Conservation (phyloP, 2,113 vertebrate genomes). For the Riparia riparia region DNA sequence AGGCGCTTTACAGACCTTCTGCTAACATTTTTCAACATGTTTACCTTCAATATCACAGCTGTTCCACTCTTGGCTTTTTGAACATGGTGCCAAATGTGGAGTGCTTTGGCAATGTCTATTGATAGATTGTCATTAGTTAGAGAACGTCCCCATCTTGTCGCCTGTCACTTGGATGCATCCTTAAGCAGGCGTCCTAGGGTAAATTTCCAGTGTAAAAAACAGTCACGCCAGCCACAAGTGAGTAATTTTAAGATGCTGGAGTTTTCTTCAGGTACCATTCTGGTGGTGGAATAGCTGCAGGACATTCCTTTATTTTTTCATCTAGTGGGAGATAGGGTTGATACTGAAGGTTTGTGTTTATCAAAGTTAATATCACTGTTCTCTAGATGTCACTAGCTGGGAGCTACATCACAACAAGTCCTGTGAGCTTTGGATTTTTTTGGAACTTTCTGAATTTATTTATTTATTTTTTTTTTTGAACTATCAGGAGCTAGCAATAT, state of each 20-base stretch:
- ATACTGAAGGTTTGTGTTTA: neutral
- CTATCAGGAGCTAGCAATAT: neutral
- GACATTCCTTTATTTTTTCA: neutral
- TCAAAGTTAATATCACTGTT: neutral
- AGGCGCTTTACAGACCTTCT: constrained; percentile 49
- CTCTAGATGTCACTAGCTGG: neutral
- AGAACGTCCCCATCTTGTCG: neutral
- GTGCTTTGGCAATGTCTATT: constrained; percentile 16
- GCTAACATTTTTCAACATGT: constrained; percentile 40
- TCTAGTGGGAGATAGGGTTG: neutral
- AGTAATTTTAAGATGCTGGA: neutral
- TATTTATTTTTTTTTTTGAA: neutral
- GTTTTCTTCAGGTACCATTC: neutral
- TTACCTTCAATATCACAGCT: constrained; percentile 64
- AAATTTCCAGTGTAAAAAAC: neutral
- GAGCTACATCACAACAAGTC: neutral
- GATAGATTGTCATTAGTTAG: neutral
- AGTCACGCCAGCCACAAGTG: neutral
- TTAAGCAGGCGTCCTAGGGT: neutral
- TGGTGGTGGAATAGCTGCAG: neutral
- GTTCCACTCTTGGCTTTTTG: constrained; percentile 46
- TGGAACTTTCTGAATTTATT: neutral
- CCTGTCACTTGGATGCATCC: neutral
- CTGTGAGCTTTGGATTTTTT: neutral
- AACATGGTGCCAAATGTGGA: neutral